phyloP scores from a whole-genome alignment of 2,113 vertebrate genomes.

The Psettodes erumei region DNA sequence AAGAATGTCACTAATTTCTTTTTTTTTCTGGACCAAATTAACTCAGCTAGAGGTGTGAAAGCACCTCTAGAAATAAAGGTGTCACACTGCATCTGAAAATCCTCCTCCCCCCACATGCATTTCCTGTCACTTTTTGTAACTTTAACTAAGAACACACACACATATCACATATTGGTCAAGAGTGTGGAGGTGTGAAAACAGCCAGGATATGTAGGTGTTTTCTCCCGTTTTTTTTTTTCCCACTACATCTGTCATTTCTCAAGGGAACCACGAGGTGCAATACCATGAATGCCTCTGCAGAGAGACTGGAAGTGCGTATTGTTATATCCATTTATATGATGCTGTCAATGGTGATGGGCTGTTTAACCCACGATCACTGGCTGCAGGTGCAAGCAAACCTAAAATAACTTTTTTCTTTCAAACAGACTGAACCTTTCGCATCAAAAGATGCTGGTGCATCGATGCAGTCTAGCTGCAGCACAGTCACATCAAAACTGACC shows the following conservation, averaged over 20 bases:
- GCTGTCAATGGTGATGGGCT: not conserved
- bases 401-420: not conserved
- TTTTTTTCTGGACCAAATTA: no score
- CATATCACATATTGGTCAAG: not conserved
- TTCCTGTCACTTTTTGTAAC: not conserved
- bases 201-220: not conserved
- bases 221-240: not conserved
- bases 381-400: not conserved
- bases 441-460: not conserved
- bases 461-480: no score
- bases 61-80: no score
- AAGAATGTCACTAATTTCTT: no score
- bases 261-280: not conserved
- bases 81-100: no score
- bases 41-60: no score
- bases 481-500: no score
- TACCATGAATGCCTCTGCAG: not conserved
- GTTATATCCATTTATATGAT: not conserved
- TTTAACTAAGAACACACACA: no score
- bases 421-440: not conserved
- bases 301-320: not conserved
- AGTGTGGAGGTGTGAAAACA: not conserved
- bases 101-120: no score
- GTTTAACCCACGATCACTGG: not conserved
- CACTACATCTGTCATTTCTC: not conserved